These are phyloP conservation scores for Mus pahari DNA, from an alignment of 2,113 vertebrate genomes.

Conservation along the genomic window DNA sequence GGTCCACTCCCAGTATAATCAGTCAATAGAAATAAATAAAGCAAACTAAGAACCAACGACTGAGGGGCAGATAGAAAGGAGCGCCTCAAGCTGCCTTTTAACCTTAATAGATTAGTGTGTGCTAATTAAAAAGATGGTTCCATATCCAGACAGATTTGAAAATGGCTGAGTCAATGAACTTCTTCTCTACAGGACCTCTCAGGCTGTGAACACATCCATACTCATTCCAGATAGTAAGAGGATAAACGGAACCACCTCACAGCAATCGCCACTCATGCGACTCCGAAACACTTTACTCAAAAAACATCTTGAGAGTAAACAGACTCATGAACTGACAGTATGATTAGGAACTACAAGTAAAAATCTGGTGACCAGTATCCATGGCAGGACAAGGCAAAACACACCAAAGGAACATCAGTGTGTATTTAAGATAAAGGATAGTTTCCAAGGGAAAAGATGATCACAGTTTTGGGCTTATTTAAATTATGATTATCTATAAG, in stretches of 20 bases:
- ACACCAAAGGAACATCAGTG: neutral
- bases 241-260: neutral
- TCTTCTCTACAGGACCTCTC: neutral
- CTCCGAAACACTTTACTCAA: neutral
- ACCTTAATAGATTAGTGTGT: neutral
- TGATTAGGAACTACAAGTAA: neutral
- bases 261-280: neutral
- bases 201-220: neutral
- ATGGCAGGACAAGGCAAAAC: constrained; percentile 13
- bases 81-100: neutral
- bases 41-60: neutral
- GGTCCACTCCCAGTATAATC: neutral
- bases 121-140: neutral
- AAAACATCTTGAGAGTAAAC: neutral
- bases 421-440: neutral
- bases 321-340: neutral
- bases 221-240: neutral
- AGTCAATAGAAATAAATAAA: neutral
- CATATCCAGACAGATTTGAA: neutral
- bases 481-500: neutral
- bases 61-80: neutral
- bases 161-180: neutral
- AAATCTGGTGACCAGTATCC: neutral
- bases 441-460: constrained; percentile 21
- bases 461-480: neutral